A percentile compares a stretch with the other conserved stretches of the same genome.
Evolutionary conservation across 2,888 invertebrate species (phyloP).

Genomic region (Alitta virens): DNA sequence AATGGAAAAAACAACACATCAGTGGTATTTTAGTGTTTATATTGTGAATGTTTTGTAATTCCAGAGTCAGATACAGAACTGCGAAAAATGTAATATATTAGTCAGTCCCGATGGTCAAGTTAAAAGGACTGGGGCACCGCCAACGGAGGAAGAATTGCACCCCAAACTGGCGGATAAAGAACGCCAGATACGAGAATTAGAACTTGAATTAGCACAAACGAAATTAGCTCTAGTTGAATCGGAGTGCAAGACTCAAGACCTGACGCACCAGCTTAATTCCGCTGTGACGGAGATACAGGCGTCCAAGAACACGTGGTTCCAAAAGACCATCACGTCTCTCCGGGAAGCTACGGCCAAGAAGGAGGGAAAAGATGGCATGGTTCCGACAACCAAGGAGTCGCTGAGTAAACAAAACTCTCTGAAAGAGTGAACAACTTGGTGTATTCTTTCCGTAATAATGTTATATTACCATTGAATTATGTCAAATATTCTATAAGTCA

Average conservation of each 20-base stretch:
- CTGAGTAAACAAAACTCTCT: too few relatives aligned
- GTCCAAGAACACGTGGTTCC: conserved; percentile 79
- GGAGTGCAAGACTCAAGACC: conserved; percentile 87
- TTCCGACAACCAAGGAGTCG: too few relatives aligned
- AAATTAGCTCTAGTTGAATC: conserved; percentile 96
- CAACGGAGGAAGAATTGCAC: conserved; percentile 39
- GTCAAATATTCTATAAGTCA: too few relatives aligned
- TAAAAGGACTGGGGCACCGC: conserved; percentile 33
- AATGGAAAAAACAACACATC: too few relatives aligned
- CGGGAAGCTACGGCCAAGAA: conserved; percentile 51
- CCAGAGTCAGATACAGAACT: conserved; percentile 38
- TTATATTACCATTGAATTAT: too few relatives aligned
- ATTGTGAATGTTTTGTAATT: not conserved
- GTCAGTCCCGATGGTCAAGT: conserved; percentile 44
- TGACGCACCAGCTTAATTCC: conserved; percentile 84
- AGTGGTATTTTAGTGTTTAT: too few relatives aligned
- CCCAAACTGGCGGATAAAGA: conserved; percentile 42
- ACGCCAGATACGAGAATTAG: conserved; percentile 69
- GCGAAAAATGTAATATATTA: conserved; percentile 45
- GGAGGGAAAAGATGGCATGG: not conserved
- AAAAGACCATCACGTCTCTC: conserved; percentile 77
- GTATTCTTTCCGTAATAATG: too few relatives aligned
- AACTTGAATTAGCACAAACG: conserved; percentile 92
- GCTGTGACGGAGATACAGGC: conserved; percentile 76
- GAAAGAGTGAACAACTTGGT: too few relatives aligned